Base-by-base conservation (phyloP, 2,797 vertebrate species). In the Salmo trutta region DNA sequence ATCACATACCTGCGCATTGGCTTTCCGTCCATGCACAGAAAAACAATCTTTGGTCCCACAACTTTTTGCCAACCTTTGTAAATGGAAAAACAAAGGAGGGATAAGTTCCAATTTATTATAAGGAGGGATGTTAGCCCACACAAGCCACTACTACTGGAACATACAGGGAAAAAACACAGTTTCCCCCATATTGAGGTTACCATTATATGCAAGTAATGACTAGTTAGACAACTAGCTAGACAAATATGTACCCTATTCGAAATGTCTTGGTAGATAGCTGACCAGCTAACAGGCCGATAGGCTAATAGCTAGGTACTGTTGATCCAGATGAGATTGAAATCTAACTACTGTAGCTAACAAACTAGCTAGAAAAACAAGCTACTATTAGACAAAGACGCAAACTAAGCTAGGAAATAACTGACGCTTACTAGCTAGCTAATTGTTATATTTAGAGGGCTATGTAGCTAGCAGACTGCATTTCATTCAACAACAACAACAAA, bases 11-110 rank as follows among this genome's bases (percentile, higher is more conserved):
- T 98, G 94, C 96, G 96, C 97, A 98, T 97, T 96, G 94, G 97
- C 90, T 97, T 97, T 94, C 95, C 92, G 92, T 98, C 96, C 96
- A 96, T 97, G 93, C 96, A 97, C 95, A 86, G 93, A 94, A 92
- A 93, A 96, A 92, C 90, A 93, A 94, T 84, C 87, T 92, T 92
- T 74, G 80, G 79, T 86, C 78, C 83, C 79, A 88, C 85, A 84
- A 54, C 71, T 54, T 19, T 54, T 31, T 54, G 71, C 17, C 53
- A n/a, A 16, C 71, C 71, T 73, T 31, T 10, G 24, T 17, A 14
- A 53, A 12, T 24, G 14, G 6, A 10, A 73, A 19, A 56, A 41
- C 36, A 70, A 12, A 6, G 8, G 3, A 70, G 19, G 5, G n/a
- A 29, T 33, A 24, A 21, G n/a, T 41, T 70, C 19, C 33, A 16